Percentiles rank a stretch among this genome's conserved stretches.
Evolutionary conservation across 2,797 vertebrate genomes (phyloP).

Genomic region (Crenuchus spilurus): DNA sequence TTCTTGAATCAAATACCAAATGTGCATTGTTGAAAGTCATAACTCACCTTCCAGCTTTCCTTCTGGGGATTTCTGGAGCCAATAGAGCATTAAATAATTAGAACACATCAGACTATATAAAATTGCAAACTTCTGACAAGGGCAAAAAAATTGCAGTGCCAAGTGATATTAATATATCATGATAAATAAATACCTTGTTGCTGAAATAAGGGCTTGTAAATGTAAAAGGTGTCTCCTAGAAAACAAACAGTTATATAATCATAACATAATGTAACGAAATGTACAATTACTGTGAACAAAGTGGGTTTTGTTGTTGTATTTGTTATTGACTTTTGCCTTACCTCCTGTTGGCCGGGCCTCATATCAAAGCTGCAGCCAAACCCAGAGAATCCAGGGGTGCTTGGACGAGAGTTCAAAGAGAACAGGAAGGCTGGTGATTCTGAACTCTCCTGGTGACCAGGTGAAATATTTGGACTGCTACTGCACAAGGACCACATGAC

Average conservation of each 20-base stretch:
- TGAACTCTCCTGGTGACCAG: conserved; percentile 44
- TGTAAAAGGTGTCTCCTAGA: conserved; percentile 71
- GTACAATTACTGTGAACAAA: too few species aligned
- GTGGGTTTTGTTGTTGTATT: neutral
- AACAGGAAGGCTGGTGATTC: conserved; percentile 72
- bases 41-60: conserved; percentile 68
- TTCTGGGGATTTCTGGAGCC: conserved; percentile 68
- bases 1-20: neutral
- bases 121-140: too few species aligned
- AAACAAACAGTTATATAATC: conserved; percentile 42
- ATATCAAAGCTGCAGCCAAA: conserved; percentile 69
- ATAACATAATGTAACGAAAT: conserved; percentile 9
- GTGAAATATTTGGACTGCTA: conserved; percentile 65
- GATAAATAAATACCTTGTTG: conserved; percentile 71
- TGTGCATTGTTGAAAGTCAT: neutral
- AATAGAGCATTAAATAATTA: neutral
- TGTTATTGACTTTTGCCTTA: conserved; percentile 49
- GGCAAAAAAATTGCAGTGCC: too few species aligned
- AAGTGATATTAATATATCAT: neutral
- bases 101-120: too few species aligned
- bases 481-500: conserved; percentile 51
- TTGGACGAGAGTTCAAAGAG: conserved; percentile 65
- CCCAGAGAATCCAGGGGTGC: conserved; percentile 69
- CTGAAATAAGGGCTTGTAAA: conserved; percentile 74
- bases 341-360: conserved; percentile 66